phyloP scores from a whole-genome alignment of 2,113 vertebrate species.

The Taxidea taxus region DNA sequence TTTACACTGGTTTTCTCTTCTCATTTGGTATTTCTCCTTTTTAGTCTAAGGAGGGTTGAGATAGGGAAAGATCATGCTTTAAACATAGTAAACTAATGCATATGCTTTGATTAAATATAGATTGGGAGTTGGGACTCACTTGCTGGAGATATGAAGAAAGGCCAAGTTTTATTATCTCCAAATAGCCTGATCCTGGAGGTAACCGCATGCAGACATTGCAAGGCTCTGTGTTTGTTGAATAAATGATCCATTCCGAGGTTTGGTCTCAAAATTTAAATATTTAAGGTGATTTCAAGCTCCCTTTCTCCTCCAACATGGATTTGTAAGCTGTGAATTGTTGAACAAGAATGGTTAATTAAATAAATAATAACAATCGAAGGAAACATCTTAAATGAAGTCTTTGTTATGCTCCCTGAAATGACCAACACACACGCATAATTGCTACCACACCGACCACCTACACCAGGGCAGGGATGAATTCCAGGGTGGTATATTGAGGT shows the following conservation, averaged over 20 bases:
- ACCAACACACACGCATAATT: accelerated
- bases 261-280: conserved; percentile 25
- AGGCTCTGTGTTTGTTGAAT: background rate
- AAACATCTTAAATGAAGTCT: conserved; percentile 5
- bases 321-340: background rate
- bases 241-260: background rate
- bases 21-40: background rate
- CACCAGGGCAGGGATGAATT: background rate
- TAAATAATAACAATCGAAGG: background rate
- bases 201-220: background rate
- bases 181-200: background rate
- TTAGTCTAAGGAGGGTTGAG: background rate
- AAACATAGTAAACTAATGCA: background rate
- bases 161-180: background rate
- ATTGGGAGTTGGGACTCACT: background rate
- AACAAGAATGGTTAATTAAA: conserved; percentile 7
- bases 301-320: background rate
- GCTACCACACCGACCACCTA: background rate
- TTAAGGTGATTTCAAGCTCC: background rate
- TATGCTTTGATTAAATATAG: conserved; percentile 14
- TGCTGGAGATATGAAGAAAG: background rate
- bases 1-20: background rate
- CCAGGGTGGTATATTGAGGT: background rate
- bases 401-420: background rate
- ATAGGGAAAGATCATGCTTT: background rate